Percentiles rank a stretch among this genome's conserved stretches.
Evolutionary conservation across 2,888 invertebrate genomes (phyloP).

Genomic region (Apodemia zela): DNA sequence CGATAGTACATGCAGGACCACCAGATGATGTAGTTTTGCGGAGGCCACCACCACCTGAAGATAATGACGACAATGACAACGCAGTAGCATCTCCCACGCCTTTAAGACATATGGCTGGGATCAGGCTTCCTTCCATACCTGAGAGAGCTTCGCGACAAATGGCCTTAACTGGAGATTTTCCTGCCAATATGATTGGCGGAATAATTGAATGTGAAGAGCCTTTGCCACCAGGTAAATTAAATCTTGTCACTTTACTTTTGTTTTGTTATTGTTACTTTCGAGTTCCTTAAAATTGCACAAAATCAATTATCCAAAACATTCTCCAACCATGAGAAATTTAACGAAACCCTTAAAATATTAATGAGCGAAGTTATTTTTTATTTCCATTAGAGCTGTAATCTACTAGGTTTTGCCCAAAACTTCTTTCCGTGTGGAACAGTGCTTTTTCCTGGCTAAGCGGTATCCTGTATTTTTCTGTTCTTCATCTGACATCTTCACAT

Average conservation of each 20-base stretch:
- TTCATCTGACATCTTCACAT: too few species aligned
- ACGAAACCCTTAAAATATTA: too few species aligned
- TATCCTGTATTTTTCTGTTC: too few species aligned
- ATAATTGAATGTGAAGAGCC: slow-evolving; percentile 88
- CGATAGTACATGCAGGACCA: slow-evolving; percentile 74
- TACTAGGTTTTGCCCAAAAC: too few species aligned
- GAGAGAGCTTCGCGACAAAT: slow-evolving; percentile 83
- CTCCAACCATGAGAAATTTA: too few species aligned
- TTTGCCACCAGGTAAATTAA: slow-evolving; percentile 88
- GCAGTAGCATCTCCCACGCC: slow-evolving; percentile 81
- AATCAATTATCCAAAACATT: too few species aligned
- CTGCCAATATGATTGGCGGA: slow-evolving; percentile 75
- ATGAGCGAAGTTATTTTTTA: too few species aligned
- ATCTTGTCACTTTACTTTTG: neutral
- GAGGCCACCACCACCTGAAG: slow-evolving; percentile 61
- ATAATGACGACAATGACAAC: slow-evolving; percentile 68
- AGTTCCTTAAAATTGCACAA: too few species aligned
- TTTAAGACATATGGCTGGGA: slow-evolving; percentile 85
- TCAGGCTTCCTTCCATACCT: slow-evolving; percentile 90
- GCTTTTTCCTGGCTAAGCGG: too few species aligned
- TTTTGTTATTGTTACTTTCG: too few species aligned
- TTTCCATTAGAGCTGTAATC: too few species aligned
- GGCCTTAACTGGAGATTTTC: slow-evolving; percentile 78
- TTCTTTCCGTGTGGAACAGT: too few species aligned
- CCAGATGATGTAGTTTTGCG: slow-evolving; percentile 73